A percentile compares a stretch with the other conserved stretches of the same genome.
Evolutionary conservation across 2,888 invertebrate genomes (phyloP).

Genomic region (Eupithecia centaureata): DNA sequence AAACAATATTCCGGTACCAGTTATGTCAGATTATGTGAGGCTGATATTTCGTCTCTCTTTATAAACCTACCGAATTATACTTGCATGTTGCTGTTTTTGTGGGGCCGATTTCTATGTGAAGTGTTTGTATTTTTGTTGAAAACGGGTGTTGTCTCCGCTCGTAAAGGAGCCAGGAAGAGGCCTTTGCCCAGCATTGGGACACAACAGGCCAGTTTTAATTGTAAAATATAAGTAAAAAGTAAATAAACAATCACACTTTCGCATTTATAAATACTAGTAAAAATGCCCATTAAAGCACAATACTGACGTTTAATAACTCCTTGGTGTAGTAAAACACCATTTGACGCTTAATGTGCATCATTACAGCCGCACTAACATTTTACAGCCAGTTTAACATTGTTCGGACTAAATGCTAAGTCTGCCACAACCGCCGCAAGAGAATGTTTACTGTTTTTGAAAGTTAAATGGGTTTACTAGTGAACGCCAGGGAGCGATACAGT

Average conservation of each 20-base stretch:
- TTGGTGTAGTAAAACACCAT: background rate
- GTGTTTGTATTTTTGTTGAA: background rate
- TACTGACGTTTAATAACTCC: background rate
- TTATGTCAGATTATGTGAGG: background rate
- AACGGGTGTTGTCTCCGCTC: background rate
- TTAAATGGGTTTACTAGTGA: background rate
- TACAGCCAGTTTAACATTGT: slow-evolving; percentile 6
- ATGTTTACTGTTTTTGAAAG: slow-evolving; percentile 6
- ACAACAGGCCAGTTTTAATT: too few relatives aligned
- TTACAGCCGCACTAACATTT: slow-evolving; percentile 17
- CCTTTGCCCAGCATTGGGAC: too few relatives aligned
- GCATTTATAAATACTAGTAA: too few relatives aligned
- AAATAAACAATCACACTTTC: too few relatives aligned
- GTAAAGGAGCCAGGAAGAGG: too few relatives aligned
- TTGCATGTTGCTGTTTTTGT: background rate
- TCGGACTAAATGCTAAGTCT: slow-evolving; percentile 5
- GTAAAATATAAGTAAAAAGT: too few relatives aligned
- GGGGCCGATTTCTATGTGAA: background rate
- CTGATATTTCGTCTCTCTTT: background rate
- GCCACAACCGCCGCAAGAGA: background rate
- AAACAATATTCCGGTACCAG: background rate
- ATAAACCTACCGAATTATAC: background rate
- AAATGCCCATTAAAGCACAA: background rate
- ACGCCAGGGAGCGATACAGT: background rate
- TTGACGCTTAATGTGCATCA: slow-evolving; percentile 8